Conservation (phyloP, 2,113 vertebrate genomes). For the Ranitomeya variabilis region DNA sequence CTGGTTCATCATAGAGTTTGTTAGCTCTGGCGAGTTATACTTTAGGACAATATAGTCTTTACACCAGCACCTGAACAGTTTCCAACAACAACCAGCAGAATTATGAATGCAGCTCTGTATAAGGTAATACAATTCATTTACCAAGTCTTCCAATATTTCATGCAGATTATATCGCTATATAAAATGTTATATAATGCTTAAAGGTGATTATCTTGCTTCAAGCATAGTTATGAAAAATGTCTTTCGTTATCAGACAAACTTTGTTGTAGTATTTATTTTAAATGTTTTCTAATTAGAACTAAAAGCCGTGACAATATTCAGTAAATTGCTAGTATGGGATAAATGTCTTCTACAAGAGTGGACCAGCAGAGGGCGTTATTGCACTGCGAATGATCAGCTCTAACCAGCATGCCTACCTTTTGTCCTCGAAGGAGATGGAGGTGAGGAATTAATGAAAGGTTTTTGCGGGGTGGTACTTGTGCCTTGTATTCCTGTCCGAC, state of each 20-base stretch:
- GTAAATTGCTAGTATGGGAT: background rate
- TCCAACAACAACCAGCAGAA: background rate
- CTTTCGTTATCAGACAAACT: background rate
- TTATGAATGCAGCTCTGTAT: background rate
- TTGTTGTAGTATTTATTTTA: background rate
- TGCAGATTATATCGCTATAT: too few species aligned
- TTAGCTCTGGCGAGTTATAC: background rate
- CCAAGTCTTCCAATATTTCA: background rate
- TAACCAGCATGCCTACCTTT: conserved; percentile 79
- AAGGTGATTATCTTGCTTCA: background rate
- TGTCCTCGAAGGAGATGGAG: conserved; percentile 89
- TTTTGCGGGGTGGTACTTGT: conserved; percentile 77
- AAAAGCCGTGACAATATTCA: background rate
- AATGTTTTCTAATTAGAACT: background rate
- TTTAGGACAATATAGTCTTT: background rate
- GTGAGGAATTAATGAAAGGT: conserved; percentile 86
- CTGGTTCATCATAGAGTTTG: background rate
- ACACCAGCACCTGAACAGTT: background rate
- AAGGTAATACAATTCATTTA: background rate
- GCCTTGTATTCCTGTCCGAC: conserved; percentile 74
- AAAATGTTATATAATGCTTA: background rate
- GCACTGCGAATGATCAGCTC: background rate
- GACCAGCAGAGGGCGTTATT: conserved; percentile 31
- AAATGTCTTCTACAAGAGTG: background rate
- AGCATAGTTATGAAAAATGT: background rate